Base-by-base conservation (phyloP, 2,113 vertebrate species). In the Anolis carolinensis region DNA sequence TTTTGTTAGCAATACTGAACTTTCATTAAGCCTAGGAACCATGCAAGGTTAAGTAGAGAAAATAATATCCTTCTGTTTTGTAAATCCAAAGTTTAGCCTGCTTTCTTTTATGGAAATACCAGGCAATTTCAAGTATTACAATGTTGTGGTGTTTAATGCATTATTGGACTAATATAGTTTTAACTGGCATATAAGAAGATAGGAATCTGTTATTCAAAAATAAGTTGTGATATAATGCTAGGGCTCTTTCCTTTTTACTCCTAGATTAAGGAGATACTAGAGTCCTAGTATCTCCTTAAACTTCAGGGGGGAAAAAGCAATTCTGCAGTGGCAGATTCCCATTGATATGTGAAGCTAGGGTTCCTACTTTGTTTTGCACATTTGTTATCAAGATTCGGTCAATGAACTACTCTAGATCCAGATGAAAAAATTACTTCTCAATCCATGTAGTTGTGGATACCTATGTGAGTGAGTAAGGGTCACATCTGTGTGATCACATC, bases 61-160 rank as follows among this genome's bases (percentile, higher is more conserved):
- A 52, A 11, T 32, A 23, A 71, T 65, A 39, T 36, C 13, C 18
- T 65, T 20, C 21, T 21, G 13, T 7, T 75, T 11, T 39, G 21
- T 84, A 44, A 87, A 59, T 34, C 59, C 67, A 82, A 18, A 18
- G 79, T 78, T 55, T 80, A 18, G 10, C 70, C 18, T 10, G 79
- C 18, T 0, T 89, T 62, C n/a, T 89, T 21, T 63, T 81, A 2
- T 73, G 83, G 16, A 75, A 77, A 73, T 36, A 83, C 36, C 62
- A 81, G 79, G 30, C 44, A 36, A 23, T 36, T 72, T 79, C 44
- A 67, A 1, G 1, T 62, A 77, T 30, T 39, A 18, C 55, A 2
- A n/a, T 68, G 3, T 50, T 2, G 23, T 82, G 32, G 23, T 67
- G 5, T 13, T 44, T 14, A 74, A 59, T 62, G 23, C n/a, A 18